Evolutionary conservation across 2,888 invertebrate genomes (phyloP).

Genomic region (Cerastoderma edule): DNA sequence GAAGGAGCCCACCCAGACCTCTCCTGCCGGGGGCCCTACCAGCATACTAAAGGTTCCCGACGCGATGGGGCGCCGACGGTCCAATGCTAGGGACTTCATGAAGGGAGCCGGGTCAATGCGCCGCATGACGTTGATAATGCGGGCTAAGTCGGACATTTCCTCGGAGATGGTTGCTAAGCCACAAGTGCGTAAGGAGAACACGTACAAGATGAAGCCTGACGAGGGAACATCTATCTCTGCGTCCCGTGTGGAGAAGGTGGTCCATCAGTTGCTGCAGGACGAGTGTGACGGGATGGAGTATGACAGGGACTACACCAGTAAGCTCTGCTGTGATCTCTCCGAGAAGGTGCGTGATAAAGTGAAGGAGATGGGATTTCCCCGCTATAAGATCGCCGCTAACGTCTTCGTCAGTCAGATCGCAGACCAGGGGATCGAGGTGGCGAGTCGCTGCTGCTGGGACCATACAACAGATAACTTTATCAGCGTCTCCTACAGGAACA

Average conservation of each 20-base stretch:
- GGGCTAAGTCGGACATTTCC: constrained; percentile 54
- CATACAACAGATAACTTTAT: constrained; percentile 59
- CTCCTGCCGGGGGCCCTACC: neutral
- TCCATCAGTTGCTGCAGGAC: constrained; percentile 50
- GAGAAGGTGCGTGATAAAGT: constrained; percentile 62
- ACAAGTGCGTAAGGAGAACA: constrained; percentile 62
- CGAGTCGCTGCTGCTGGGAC: constrained; percentile 69
- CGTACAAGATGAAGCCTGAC: constrained; percentile 68
- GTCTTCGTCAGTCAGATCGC: constrained; percentile 64
- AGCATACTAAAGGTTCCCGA: constrained; percentile 16
- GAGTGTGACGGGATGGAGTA: constrained; percentile 56
- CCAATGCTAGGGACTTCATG: constrained; percentile 32
- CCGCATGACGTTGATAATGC: constrained; percentile 44
- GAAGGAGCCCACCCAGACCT: constrained; percentile 33
- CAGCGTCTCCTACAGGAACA: constrained; percentile 58
- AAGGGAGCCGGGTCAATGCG: constrained; percentile 21
- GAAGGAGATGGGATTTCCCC: constrained; percentile 58
- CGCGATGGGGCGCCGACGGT: constrained; percentile 24
- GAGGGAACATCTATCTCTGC: constrained; percentile 47
- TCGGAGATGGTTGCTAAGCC: constrained; percentile 53
- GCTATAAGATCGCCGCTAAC: constrained; percentile 66
- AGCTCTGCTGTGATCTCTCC: constrained; percentile 58
- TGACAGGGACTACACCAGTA: constrained; percentile 53
- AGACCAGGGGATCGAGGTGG: constrained; percentile 67
- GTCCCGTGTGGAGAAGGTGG: constrained; percentile 41